Evolutionary conservation across 2,113 vertebrate genomes (phyloP).

Genomic region (Burhinus oedicnemus): DNA sequence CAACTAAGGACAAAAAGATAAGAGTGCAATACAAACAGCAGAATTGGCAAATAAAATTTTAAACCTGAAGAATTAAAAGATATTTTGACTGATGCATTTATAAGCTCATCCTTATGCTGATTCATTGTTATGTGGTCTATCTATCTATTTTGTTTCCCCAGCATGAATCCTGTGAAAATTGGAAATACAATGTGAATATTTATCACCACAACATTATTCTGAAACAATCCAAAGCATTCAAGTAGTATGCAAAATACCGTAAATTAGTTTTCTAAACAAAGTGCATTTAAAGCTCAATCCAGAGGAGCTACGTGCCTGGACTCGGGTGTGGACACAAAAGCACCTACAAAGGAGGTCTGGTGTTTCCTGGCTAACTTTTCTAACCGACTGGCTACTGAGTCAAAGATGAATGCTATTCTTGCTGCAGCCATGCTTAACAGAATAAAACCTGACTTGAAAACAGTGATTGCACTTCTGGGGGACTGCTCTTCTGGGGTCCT

Average conservation of each 20-base stretch:
- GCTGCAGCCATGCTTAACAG: not conserved
- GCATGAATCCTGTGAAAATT: not conserved
- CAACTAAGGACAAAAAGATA: slow-evolving; percentile 42
- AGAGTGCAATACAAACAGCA: not conserved
- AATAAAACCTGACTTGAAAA: not conserved
- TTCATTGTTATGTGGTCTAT: not conserved
- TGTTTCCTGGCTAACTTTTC: not conserved
- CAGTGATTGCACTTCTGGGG: not conserved
- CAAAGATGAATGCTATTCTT: not conserved
- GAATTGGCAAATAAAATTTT: not conserved
- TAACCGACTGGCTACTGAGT: not conserved
- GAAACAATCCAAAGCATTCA: not conserved
- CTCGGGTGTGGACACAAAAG: not conserved
- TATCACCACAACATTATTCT: not conserved
- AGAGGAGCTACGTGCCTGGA: not conserved
- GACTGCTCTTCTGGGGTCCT: not conserved
- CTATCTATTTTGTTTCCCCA: not conserved
- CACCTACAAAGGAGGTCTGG: not conserved
- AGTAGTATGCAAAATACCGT: not conserved
- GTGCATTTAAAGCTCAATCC: not conserved
- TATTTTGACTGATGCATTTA: slow-evolving; percentile 6
- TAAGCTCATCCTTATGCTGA: not conserved
- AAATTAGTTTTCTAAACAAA: slow-evolving; percentile 25
- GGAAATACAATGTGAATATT: slow-evolving; percentile 20
- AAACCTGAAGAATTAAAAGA: slow-evolving; percentile 11